Percentiles rank a stretch among this genome's conserved stretches.
Evolutionary conservation across 2,888 invertebrate genomes (phyloP).

Genomic region (Unio pictorum): DNA sequence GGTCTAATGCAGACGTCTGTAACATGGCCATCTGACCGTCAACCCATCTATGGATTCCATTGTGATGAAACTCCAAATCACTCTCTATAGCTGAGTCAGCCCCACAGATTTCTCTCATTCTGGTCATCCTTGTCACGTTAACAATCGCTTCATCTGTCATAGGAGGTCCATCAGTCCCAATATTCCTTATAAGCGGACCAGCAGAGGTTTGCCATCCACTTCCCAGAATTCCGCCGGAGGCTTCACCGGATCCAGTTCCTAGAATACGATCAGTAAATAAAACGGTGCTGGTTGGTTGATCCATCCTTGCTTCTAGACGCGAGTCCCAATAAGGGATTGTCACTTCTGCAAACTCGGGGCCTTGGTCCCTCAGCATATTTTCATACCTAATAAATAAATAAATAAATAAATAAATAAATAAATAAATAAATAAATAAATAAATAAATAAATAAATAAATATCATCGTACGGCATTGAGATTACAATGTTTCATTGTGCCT

Average conservation of each 20-base stretch:
- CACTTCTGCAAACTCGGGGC: constrained; percentile 37
- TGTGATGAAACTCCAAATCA: constrained; percentile 50
- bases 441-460: neutral
- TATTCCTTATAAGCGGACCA: constrained; percentile 45
- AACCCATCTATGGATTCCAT: constrained; percentile 47
- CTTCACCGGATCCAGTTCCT: constrained; percentile 47
- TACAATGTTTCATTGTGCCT: no score
- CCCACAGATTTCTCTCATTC: constrained; percentile 37
- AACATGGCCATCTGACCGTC: constrained; percentile 54
- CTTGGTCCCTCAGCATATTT: constrained; percentile 50
- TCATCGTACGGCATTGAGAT: no score
- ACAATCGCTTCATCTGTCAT: constrained; percentile 34
- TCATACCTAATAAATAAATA: constrained; percentile 45
- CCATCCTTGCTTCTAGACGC: constrained; percentile 38
- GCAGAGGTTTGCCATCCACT: constrained; percentile 41
- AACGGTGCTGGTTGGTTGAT: constrained; percentile 33
- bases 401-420: neutral
- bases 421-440: constrained; percentile 7
- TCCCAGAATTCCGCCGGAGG: constrained; percentile 45
- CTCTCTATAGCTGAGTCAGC: constrained; percentile 33
- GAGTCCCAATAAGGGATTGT: constrained; percentile 59
- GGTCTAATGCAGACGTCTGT: constrained; percentile 49
- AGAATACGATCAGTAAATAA: constrained; percentile 46
- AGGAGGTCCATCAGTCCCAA: constrained; percentile 47
- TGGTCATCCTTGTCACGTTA: constrained; percentile 24